phyloP scores from a whole-genome alignment of 2,888 invertebrate species.

The Acrobeloides nanus region DNA sequence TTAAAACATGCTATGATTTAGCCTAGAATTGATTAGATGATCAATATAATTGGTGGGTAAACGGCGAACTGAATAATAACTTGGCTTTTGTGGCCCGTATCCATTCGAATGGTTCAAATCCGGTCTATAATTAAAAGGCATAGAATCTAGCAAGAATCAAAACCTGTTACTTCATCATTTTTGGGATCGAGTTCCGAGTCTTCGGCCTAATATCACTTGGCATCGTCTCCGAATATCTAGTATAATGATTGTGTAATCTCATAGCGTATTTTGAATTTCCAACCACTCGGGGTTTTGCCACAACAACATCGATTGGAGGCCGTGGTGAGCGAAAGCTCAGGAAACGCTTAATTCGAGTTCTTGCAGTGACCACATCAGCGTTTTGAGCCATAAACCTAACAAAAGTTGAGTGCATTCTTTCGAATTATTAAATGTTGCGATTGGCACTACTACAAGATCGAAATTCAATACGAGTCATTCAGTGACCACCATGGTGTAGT shows the following conservation, averaged over 20 bases:
- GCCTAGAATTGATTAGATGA: constrained; percentile 23
- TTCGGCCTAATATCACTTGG: neutral
- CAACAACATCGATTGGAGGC: too few relatives aligned
- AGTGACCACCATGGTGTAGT: too few relatives aligned
- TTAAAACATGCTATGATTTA: too few relatives aligned
- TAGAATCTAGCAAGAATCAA: neutral
- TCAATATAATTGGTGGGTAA: constrained; percentile 30
- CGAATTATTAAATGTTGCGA: neutral
- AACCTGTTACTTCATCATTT: too few relatives aligned
- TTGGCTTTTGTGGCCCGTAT: constrained; percentile 11
- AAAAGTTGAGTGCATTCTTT: neutral
- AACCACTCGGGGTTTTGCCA: too few relatives aligned
- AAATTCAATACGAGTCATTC: too few relatives aligned
- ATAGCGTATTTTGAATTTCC: too few relatives aligned
- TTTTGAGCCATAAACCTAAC: constrained; percentile 45
- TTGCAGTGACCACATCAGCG: constrained; percentile 41
- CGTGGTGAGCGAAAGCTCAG: too few relatives aligned
- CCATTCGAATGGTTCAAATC: constrained; percentile 6
- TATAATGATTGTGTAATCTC: neutral
- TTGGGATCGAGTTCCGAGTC: neutral
- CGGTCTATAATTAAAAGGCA: neutral
- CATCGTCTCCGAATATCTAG: too few relatives aligned
- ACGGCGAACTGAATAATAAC: constrained; percentile 23
- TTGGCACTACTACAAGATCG: too few relatives aligned
- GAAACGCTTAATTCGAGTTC: constrained; percentile 29